Evolutionary conservation across 1,140 invertebrate species (phyloP), one percentile per base, ranked within the genome.

Genomic region (Papilio machaon): DNA sequence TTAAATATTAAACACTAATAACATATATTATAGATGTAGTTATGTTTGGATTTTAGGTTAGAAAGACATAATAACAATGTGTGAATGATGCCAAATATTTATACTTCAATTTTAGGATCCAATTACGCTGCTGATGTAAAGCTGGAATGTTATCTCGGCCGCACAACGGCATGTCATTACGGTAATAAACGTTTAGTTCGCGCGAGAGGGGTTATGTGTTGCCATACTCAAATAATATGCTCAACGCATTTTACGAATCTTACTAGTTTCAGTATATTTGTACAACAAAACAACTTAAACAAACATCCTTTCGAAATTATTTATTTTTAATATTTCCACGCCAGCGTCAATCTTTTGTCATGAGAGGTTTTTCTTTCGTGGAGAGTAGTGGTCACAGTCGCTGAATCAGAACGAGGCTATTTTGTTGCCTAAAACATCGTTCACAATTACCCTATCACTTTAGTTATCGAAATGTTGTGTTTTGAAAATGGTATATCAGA

Each of bases 91-190:
- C 43, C 74, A 76, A 76, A 76, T 76, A 76, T 76, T 76, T 76
- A 76, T 76, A 76, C 74, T 76, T 76, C 74, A 76, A 76, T 76
- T 76, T 76, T 76, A 76, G 74, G 74, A 76, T 76, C 74, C 47
- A 76, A 76, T 76, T 76, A 76, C 46, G 10, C 19, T 19, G 74
- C 74, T 76, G 74, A 76, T 23, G 74, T 76, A 52, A 76, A 52
- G 74, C 74, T 9, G 46, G 47, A 76, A 76, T 76, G 74, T 76
- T 76, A 76, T 76, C 74, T 76, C 74, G 46, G n/a, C 74, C 46
- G 46, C 74, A 76, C 74, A 76, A 76, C 52, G 74, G 74, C 74
- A 76, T 76, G 43, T 76, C 43, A 49, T 76, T 76, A 76, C 74
- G 74, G 74, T 52, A 76, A 76, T 76, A 52, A 49, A 76, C 74